Conservation (phyloP, 2,113 vertebrate species). For the Hoplias malabaricus region DNA sequence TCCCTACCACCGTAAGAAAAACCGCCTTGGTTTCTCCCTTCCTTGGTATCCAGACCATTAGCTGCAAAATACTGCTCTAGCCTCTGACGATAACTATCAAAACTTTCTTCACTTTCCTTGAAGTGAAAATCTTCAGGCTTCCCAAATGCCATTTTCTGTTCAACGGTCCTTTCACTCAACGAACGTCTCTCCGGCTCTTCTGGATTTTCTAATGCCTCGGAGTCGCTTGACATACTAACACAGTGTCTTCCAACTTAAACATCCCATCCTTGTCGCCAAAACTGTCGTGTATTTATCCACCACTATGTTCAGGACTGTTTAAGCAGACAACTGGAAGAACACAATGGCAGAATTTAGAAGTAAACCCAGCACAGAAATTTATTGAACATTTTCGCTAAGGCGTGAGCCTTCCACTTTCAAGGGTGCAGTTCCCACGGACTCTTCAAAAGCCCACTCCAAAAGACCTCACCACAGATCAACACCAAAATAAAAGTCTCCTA, state of each 20-base stretch:
- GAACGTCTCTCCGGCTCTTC: not conserved
- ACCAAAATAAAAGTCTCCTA: too few species aligned
- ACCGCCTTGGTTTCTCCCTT: not conserved
- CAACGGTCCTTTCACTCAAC: too few species aligned
- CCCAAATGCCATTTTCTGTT: conserved; percentile 18
- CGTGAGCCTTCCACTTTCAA: too few species aligned
- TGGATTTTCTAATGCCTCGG: not conserved
- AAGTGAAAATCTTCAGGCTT: conserved; percentile 13
- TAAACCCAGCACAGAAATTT: too few species aligned
- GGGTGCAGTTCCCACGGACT: too few species aligned
- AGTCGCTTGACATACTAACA: not conserved
- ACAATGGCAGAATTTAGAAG: too few species aligned
- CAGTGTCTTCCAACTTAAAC: not conserved
- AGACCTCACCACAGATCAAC: too few species aligned
- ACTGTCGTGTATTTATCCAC: not conserved
- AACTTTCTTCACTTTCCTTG: conserved; percentile 22
- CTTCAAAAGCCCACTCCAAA: too few species aligned
- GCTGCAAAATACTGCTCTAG: conserved; percentile 30
- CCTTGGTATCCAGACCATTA: not conserved
- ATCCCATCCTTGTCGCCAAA: not conserved
- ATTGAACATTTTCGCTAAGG: too few species aligned
- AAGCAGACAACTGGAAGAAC: too few species aligned
- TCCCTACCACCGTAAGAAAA: conserved; percentile 27
- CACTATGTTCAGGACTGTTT: too few species aligned
- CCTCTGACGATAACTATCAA: conserved; percentile 19